Evolutionary conservation across 2,113 vertebrate genomes (phyloP).

Genomic region (Erpornis zantholeuca): DNA sequence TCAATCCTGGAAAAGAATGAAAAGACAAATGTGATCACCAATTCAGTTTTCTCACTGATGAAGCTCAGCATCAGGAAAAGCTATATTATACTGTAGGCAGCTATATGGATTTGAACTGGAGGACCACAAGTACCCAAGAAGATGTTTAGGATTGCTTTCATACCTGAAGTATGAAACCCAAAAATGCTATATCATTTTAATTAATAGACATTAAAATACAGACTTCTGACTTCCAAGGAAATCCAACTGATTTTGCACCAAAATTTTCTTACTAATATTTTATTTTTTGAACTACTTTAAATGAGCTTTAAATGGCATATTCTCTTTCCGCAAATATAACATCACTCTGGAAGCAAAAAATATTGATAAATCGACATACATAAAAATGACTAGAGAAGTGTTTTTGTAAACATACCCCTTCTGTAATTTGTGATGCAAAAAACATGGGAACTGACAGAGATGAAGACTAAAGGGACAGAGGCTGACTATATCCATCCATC

Average conservation of each 20-base stretch:
- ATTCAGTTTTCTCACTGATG: background rate
- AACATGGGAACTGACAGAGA: background rate
- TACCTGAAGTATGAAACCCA: background rate
- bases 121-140: background rate
- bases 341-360: background rate
- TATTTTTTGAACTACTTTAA: background rate
- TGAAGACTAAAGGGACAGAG: slow-evolving; percentile 36
- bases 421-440: slow-evolving; percentile 26
- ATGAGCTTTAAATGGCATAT: background rate
- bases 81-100: background rate
- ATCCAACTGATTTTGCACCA: background rate
- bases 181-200: background rate
- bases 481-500: slow-evolving; percentile 17
- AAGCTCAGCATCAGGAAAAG: background rate
- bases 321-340: background rate
- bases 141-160: background rate
- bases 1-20: background rate
- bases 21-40: background rate
- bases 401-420: slow-evolving; percentile 14
- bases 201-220: background rate
- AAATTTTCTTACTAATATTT: background rate
- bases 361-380: background rate
- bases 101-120: background rate
- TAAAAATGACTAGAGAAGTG: background rate
- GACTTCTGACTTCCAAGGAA: background rate